phyloP scores from a whole-genome alignment of 2,888 invertebrate genomes.

The Buathra laborator region DNA sequence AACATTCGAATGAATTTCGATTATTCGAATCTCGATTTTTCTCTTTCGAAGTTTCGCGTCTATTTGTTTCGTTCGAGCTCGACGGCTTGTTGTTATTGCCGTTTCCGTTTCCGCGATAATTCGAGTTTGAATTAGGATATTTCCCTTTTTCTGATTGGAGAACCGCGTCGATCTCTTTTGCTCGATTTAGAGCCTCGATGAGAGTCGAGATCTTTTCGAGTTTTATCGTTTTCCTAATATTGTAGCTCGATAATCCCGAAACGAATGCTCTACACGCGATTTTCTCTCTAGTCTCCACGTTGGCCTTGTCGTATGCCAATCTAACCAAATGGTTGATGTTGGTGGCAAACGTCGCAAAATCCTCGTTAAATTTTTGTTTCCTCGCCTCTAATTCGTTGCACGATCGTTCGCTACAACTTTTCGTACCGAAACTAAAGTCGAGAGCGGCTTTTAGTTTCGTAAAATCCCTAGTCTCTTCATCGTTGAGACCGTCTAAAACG shows the following conservation, averaged over 20 bases:
- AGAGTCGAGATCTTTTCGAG: not conserved
- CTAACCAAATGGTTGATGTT: not conserved
- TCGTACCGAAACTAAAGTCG: not conserved
- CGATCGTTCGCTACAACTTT: not conserved
- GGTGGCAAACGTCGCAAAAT: not conserved
- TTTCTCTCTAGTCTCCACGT: not conserved
- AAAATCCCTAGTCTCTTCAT: not conserved
- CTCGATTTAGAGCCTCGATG: not conserved
- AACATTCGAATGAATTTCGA: not conserved
- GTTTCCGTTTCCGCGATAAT: not conserved
- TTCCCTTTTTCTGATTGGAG: not conserved
- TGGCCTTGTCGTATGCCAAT: not conserved
- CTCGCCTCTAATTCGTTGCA: conserved; percentile 5
- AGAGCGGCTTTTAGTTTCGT: not conserved
- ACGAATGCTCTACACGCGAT: conserved; percentile 2
- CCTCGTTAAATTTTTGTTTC: not conserved
- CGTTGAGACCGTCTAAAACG: conserved; percentile 4
- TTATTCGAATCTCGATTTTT: not conserved
- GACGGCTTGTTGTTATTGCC: not conserved
- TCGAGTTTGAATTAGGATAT: not conserved
- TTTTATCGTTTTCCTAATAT: not conserved
- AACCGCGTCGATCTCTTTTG: not conserved
- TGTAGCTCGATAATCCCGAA: not conserved
- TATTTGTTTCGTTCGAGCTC: not conserved
- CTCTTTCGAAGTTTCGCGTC: not conserved